Conservation (phyloP, 2,888 invertebrate genomes). For the Calephelis perditalis region DNA sequence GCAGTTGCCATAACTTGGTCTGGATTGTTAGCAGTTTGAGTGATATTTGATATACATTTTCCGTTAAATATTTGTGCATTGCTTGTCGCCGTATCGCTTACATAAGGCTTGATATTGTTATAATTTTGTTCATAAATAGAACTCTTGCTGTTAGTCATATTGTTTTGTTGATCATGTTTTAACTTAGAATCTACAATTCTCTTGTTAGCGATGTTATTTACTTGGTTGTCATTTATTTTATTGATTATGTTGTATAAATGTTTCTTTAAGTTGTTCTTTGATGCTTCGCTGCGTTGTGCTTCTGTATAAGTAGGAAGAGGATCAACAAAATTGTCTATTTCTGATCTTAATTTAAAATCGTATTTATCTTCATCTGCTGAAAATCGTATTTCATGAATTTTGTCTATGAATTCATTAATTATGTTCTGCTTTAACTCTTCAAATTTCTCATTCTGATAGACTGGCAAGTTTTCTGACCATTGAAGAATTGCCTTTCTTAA, state of each 20-base stretch:
- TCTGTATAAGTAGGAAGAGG: slow-evolving; percentile 30
- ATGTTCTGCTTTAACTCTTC: slow-evolving; percentile 36
- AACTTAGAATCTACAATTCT: background rate
- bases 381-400: slow-evolving; percentile 33
- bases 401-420: slow-evolving; percentile 38
- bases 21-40: background rate
- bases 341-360: slow-evolving; percentile 33
- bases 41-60: background rate
- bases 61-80: background rate
- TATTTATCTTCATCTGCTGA: slow-evolving; percentile 30
- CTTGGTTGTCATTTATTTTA: slow-evolving; percentile 28
- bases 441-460: slow-evolving; percentile 32
- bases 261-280: slow-evolving; percentile 35
- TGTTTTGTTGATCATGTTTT: background rate
- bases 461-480: slow-evolving; percentile 36
- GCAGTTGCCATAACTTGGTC: background rate
- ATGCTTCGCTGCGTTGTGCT: slow-evolving; percentile 25
- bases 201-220: background rate
- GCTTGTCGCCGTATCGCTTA: background rate
- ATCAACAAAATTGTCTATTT: slow-evolving; percentile 40
- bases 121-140: background rate
- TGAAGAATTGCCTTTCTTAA: slow-evolving; percentile 7
- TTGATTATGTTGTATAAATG: slow-evolving; percentile 38
- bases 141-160: too few species aligned
- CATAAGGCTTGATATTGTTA: background rate